phyloP scores from a whole-genome alignment of 2,113 vertebrate species.

The Lethenteron camtschaticum region DNA sequence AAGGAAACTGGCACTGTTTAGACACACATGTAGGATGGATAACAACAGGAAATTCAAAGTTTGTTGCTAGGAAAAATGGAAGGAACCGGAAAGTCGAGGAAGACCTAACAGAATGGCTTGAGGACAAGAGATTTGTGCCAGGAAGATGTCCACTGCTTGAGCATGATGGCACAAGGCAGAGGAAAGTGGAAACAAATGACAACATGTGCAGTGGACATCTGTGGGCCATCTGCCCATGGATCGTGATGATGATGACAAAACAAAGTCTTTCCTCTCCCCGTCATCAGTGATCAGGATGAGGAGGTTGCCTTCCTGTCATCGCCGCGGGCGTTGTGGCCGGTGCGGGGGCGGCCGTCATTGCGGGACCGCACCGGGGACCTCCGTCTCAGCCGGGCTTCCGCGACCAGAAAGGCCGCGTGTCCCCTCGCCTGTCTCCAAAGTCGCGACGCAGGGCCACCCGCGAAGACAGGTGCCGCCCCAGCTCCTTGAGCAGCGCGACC shows the following conservation, averaged over 20 bases:
- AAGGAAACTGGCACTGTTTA: too few relatives aligned
- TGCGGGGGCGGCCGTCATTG: conserved; percentile 42
- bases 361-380: conserved; percentile 35
- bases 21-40: too few relatives aligned
- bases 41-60: too few relatives aligned
- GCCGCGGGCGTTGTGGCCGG: conserved; percentile 35
- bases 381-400: conserved; percentile 24
- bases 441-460: conserved; percentile 62
- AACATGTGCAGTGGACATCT: background rate
- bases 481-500: background rate
- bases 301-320: conserved; percentile 65
- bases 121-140: too few relatives aligned
- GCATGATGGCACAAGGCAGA: too few relatives aligned
- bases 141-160: too few relatives aligned
- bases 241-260: background rate
- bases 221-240: background rate
- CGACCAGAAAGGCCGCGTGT: conserved; percentile 65
- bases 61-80: too few relatives aligned
- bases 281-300: conserved; percentile 64
- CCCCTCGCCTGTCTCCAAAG: conserved; percentile 64
- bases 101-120: too few relatives aligned
- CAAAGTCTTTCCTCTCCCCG: conserved; percentile 8
- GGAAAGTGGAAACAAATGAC: too few relatives aligned
- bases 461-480: conserved; percentile 39
- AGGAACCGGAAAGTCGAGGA: too few relatives aligned